Evolutionary conservation across 2,797 vertebrate species (phyloP).

Genomic region (Pterois miles): DNA sequence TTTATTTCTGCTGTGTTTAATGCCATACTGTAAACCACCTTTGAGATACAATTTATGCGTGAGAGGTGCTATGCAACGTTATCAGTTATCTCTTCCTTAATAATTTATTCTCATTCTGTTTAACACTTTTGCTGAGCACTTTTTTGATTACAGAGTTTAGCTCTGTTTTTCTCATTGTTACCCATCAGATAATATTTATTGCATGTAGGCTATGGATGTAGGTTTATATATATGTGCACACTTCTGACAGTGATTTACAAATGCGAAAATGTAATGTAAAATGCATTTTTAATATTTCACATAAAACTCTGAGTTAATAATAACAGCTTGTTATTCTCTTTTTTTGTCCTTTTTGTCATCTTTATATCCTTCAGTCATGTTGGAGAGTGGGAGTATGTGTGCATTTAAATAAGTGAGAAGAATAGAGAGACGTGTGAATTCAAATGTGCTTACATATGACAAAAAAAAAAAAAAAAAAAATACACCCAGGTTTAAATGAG

Average conservation of each 20-base stretch:
- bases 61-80: neutral
- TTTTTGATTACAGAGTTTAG: neutral
- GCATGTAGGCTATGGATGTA: neutral
- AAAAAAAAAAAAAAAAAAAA: neutral
- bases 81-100: neutral
- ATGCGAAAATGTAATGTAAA: neutral
- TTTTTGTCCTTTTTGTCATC: neutral
- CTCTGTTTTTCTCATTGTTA: neutral
- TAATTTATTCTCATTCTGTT: neutral
- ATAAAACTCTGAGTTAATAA: neutral
- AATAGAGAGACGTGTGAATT: neutral
- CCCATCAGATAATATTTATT: neutral
- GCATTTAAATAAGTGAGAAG: constrained; percentile 4
- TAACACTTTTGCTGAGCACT: neutral
- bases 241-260: neutral
- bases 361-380: neutral
- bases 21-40: neutral
- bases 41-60: neutral
- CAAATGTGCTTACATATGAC: constrained; percentile 1
- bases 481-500: neutral
- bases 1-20: neutral
- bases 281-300: neutral
- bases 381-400: neutral
- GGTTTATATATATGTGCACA: neutral
- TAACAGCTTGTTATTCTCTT: neutral